Percentiles rank a stretch among this genome's conserved stretches.
Conservation (phyloP, 2,113 vertebrate genomes). For the Zapus hudsonius region DNA sequence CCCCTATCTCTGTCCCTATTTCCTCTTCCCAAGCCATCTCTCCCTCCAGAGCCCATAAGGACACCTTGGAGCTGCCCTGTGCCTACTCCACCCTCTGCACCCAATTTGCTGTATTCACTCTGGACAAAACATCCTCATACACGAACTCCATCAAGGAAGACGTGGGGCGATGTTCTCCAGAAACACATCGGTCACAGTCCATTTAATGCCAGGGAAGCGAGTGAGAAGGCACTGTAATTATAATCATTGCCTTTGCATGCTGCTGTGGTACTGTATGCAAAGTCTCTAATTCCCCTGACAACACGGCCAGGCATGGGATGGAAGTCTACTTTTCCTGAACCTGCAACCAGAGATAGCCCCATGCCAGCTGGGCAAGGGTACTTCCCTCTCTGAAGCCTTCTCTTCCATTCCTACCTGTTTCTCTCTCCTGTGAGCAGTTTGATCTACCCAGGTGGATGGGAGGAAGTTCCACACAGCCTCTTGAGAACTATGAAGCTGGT, state of each 20-base stretch:
- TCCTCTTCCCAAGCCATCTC: background rate
- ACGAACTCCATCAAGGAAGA: background rate
- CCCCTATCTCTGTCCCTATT: accelerated
- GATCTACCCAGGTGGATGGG: too few relatives aligned
- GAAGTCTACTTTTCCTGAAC: background rate
- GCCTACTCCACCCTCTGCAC: background rate
- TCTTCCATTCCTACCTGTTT: too few relatives aligned
- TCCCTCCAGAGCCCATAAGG: background rate
- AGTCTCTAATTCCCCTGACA: background rate
- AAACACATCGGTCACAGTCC: slow-evolving; percentile 62
- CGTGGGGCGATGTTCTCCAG: background rate
- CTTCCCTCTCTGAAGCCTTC: accelerated
- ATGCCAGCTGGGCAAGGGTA: accelerated
- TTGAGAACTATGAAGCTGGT: background rate
- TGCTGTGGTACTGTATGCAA: slow-evolving; percentile 13
- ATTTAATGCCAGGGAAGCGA: slow-evolving; percentile 51
- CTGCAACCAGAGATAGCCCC: background rate
- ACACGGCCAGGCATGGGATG: background rate
- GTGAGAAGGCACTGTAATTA: slow-evolving; percentile 58
- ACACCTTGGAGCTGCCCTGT: background rate
- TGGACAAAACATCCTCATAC: slow-evolving; percentile 44
- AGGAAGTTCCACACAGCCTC: accelerated
- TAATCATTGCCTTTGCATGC: slow-evolving; percentile 30
- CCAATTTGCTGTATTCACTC: slow-evolving; percentile 31
- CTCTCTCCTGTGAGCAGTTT: background rate